phyloP scores from a whole-genome alignment of 2,888 invertebrate genomes.

The Lutraria lutraria region DNA sequence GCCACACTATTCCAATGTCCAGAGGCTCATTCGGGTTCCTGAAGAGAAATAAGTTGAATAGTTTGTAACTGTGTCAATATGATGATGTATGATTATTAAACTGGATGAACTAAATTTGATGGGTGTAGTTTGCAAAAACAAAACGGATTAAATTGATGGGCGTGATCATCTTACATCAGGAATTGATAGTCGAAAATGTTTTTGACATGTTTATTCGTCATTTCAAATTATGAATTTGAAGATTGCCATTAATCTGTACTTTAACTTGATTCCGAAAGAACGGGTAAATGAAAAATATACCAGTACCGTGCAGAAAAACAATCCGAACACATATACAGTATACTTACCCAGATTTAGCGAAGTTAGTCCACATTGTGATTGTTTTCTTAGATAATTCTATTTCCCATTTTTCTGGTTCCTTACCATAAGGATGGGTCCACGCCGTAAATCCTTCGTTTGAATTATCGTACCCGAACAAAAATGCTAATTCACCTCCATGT shows the following conservation, averaged over 20 bases:
- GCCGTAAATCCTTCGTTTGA: slow-evolving; percentile 76
- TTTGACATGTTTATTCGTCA: too few species aligned
- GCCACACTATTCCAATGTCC: slow-evolving; percentile 27
- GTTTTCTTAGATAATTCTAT: slow-evolving; percentile 93
- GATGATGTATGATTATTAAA: too few species aligned
- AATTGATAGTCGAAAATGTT: too few species aligned
- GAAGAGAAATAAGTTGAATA: slow-evolving; percentile 24
- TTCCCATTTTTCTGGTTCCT: slow-evolving; percentile 91
- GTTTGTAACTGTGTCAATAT: too few species aligned
- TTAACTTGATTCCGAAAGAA: too few species aligned
- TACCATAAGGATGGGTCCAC: slow-evolving; percentile 86
- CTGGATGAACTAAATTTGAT: too few species aligned
- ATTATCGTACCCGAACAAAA: slow-evolving; percentile 49
- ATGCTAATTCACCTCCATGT: slow-evolving; percentile 79
- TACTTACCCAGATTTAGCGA: slow-evolving; percentile 95
- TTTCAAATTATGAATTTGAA: too few species aligned
- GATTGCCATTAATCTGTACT: too few species aligned
- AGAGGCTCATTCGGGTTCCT: slow-evolving; percentile 58
- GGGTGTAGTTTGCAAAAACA: too few species aligned
- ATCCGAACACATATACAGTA: neutral
- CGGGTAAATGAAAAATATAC: too few species aligned
- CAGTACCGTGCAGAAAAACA: neutral
- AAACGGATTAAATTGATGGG: too few species aligned
- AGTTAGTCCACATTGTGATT: slow-evolving; percentile 98
- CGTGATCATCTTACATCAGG: too few species aligned